Conservation (phyloP, 2,888 invertebrate genomes). For the Ochropacha duplaris region DNA sequence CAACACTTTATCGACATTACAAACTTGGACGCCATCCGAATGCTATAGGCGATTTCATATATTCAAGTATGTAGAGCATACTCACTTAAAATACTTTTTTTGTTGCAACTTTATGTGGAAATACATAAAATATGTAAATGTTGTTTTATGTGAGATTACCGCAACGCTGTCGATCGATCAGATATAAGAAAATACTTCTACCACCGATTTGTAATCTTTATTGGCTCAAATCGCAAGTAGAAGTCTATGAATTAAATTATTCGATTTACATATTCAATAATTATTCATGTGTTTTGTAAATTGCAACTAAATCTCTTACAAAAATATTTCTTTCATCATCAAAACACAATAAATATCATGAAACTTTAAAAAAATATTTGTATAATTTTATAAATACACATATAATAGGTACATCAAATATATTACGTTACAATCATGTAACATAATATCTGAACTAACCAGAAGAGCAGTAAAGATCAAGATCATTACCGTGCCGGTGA, state of each 20-base stretch:
- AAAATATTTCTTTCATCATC: no score
- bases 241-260: not conserved
- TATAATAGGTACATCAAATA: not conserved
- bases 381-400: not conserved
- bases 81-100: not conserved
- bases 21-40: not conserved
- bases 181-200: not conserved
- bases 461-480: slow-evolving; percentile 46
- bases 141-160: slow-evolving; percentile 1
- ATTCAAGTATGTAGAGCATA: not conserved
- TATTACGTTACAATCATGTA: slow-evolving; percentile 2
- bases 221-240: not conserved
- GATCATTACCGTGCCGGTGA: slow-evolving; percentile 43
- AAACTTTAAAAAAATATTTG: no score
- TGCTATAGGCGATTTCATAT: not conserved
- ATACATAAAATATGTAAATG: not conserved
- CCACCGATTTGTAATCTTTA: not conserved
- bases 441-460: slow-evolving; percentile 14
- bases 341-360: no score
- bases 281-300: not conserved
- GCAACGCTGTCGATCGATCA: not conserved
- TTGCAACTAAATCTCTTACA: no score
- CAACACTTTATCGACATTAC: not conserved
- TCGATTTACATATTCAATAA: not conserved
- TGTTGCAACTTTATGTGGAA: not conserved